phyloP scores from a whole-genome alignment of 2,113 vertebrate genomes.

The Stigmatopora nigra region DNA sequence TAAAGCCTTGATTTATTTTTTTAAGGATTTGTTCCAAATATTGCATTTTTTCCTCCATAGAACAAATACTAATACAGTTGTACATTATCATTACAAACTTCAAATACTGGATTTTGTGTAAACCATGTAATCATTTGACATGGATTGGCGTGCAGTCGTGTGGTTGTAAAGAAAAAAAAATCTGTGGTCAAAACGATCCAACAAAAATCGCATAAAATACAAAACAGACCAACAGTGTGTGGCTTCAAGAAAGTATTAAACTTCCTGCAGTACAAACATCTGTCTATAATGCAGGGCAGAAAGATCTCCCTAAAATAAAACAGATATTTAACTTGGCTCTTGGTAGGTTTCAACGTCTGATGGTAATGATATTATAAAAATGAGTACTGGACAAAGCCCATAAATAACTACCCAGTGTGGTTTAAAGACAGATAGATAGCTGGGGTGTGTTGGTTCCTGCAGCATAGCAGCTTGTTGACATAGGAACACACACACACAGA shows the following conservation, averaged over 20 bases:
- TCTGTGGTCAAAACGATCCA: conserved; percentile 36
- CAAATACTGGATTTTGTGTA: conserved; percentile 14
- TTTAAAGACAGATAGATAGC: conserved; percentile 64
- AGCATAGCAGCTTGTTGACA: conserved; percentile 36
- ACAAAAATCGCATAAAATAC: conserved; percentile 51
- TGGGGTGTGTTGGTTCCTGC: conserved; percentile 52
- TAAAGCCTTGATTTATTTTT: background rate
- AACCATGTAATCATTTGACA: conserved; percentile 25
- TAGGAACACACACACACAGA: conserved; percentile 24
- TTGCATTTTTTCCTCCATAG: background rate
- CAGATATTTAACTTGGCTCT: conserved; percentile 74
- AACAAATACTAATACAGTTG: conserved; percentile 7
- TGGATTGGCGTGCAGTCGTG: conserved; percentile 24
- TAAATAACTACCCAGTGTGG: conserved; percentile 67
- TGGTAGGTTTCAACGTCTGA: conserved; percentile 59
- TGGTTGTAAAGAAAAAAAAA: conserved; percentile 43
- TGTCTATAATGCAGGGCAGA: conserved; percentile 46
- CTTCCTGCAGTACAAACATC: conserved; percentile 54
- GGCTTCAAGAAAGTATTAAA: conserved; percentile 46
- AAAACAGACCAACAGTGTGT: conserved; percentile 58
- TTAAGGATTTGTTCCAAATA: background rate
- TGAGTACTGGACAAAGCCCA: conserved; percentile 68
- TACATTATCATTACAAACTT: conserved; percentile 7
- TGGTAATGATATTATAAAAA: conserved; percentile 73
- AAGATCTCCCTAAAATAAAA: conserved; percentile 62